Evolutionary conservation across 1,140 invertebrate genomes (phyloP).

Genomic region (Cotesia typhae): DNA sequence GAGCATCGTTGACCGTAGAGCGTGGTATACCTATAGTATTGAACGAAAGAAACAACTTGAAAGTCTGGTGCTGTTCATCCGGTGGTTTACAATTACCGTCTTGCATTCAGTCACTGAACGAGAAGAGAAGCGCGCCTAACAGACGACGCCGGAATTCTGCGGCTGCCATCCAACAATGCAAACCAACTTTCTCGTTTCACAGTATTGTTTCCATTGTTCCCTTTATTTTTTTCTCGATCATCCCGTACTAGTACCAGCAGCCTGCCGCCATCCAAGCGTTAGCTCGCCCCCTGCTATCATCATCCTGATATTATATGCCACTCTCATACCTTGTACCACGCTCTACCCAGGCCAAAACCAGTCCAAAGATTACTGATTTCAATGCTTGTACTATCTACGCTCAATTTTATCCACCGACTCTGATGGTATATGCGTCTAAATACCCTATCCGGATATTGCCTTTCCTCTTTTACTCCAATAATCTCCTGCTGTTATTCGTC

Average conservation of each 20-base stretch:
- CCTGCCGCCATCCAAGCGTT: conserved; percentile 28
- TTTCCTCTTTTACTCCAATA: not conserved
- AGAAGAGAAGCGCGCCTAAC: conserved; percentile 29
- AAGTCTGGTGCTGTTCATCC: conserved; percentile 50
- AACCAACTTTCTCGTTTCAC: conserved; percentile 62
- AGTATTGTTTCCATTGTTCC: conserved; percentile 61
- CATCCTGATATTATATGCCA: not conserved
- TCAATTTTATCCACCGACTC: conserved; percentile 18
- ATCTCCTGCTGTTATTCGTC: not conserved
- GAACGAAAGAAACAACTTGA: conserved; percentile 24
- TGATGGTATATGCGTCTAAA: not conserved
- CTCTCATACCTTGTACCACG: not conserved
- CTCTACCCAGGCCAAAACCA: not conserved
- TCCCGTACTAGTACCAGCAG: conserved; percentile 38
- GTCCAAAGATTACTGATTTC: conserved; percentile 40
- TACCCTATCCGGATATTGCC: conserved; percentile 2
- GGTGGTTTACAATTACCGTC: conserved; percentile 50
- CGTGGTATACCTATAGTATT: conserved; percentile 2
- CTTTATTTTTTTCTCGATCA: conserved; percentile 41
- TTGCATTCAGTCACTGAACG: conserved; percentile 45
- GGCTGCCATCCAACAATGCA: conserved; percentile 57
- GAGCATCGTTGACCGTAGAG: conserved; percentile 15
- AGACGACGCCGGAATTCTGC: conserved; percentile 31
- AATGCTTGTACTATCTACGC: conserved; percentile 22
- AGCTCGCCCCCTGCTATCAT: conserved; percentile 2